These are phyloP conservation scores for Leptopilina boulardi DNA, from an alignment of 1,140 invertebrate genomes.

Conservation along the genomic window DNA sequence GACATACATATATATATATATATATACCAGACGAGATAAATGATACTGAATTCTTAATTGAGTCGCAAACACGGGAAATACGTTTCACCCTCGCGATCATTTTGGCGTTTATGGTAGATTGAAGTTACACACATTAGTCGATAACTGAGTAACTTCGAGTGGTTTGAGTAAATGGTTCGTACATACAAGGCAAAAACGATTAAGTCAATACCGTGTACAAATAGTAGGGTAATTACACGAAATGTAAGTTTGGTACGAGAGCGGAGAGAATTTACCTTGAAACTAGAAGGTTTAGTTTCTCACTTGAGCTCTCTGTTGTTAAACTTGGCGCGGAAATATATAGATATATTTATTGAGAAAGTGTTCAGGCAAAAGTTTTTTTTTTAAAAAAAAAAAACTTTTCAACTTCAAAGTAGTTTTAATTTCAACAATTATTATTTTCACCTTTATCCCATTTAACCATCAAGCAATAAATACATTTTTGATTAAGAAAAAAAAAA, in stretches of 20 bases:
- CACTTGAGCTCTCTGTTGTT: conserved; percentile 24
- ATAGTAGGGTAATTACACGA: conserved; percentile 33
- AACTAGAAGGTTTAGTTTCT: conserved; percentile 17
- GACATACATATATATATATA: too few species aligned
- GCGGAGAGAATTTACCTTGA: conserved; percentile 23
- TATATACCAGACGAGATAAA: background rate
- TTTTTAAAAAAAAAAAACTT: too few species aligned
- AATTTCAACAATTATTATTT: too few species aligned
- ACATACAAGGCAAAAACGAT: conserved; percentile 32
- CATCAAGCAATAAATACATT: too few species aligned
- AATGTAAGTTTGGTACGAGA: conserved; percentile 32
- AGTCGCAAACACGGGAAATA: conserved; percentile 27
- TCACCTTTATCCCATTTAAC: too few species aligned
- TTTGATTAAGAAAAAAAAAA: too few species aligned
- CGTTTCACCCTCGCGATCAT: conserved; percentile 33
- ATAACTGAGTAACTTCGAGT: conserved; percentile 32
- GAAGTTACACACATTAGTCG: conserved; percentile 33
- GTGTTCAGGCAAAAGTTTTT: background rate
- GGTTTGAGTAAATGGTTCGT: conserved; percentile 33
- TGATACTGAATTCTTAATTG: conserved; percentile 26
- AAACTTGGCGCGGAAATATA: background rate
- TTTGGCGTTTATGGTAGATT: conserved; percentile 33
- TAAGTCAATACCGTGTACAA: conserved; percentile 33
- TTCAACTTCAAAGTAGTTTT: too few species aligned
- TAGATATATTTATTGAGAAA: too few species aligned